Evolutionary conservation across 1,140 invertebrate genomes (phyloP).

Genomic region (Tribolium madens): DNA sequence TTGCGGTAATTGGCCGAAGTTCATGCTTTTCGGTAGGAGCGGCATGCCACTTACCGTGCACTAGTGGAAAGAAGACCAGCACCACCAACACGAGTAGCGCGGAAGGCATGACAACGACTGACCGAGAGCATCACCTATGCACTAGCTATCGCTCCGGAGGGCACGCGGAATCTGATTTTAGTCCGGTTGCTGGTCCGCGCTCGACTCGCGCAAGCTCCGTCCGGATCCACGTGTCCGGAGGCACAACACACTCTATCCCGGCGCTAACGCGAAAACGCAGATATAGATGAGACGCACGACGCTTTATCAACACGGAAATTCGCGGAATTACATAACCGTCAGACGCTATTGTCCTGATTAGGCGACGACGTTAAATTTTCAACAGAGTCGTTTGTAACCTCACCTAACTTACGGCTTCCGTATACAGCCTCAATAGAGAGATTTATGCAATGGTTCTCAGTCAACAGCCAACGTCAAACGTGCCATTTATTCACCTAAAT

Average conservation of each 20-base stretch:
- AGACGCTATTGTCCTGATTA: slow-evolving; percentile 35
- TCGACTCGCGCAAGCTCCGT: slow-evolving; percentile 48
- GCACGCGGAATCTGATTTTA: slow-evolving; percentile 56
- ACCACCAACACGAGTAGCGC: slow-evolving; percentile 53
- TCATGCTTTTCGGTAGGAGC: slow-evolving; percentile 16
- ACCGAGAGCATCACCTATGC: slow-evolving; percentile 55
- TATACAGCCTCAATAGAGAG: background rate
- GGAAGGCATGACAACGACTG: slow-evolving; percentile 51
- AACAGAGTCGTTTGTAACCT: slow-evolving; percentile 1
- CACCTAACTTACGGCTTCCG: background rate
- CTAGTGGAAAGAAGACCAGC: slow-evolving; percentile 33
- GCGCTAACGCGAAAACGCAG: slow-evolving; percentile 28
- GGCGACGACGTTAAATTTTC: slow-evolving; percentile 35
- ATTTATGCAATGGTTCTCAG: background rate
- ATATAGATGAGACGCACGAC: slow-evolving; percentile 18
- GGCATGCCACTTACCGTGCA: slow-evolving; percentile 49
- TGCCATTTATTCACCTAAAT: background rate
- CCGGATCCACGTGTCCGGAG: slow-evolving; percentile 53
- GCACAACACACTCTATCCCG: slow-evolving; percentile 19
- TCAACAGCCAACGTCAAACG: background rate
- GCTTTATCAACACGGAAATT: slow-evolving; percentile 37
- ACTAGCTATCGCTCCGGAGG: slow-evolving; percentile 54
- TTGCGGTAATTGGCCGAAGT: slow-evolving; percentile 53
- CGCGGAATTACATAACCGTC: slow-evolving; percentile 36
- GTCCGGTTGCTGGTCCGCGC: slow-evolving; percentile 39